phyloP scores from a whole-genome alignment of 2,113 vertebrate genomes.

The Uria aalge region DNA sequence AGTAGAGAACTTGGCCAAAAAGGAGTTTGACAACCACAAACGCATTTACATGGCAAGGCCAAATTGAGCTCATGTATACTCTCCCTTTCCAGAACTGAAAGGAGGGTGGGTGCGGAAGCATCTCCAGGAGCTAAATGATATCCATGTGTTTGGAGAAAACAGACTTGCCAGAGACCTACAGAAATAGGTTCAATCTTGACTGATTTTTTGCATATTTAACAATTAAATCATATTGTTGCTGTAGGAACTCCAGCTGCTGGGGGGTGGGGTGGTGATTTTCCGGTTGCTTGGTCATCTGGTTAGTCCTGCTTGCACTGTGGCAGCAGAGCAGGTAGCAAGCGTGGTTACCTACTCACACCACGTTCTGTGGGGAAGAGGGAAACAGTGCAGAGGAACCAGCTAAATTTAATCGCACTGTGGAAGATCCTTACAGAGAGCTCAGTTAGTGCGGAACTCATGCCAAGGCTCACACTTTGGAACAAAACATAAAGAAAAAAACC shows the following conservation, averaged over 20 bases:
- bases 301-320: background rate
- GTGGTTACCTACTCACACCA: background rate
- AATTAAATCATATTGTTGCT: background rate
- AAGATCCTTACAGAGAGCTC: background rate
- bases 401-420: background rate
- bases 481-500: background rate
- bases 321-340: background rate
- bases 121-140: slow-evolving; percentile 23
- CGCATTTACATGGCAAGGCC: background rate
- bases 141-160: slow-evolving; percentile 16
- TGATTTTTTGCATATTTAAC: background rate
- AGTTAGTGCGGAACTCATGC: background rate
- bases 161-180: background rate
- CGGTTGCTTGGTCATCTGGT: background rate
- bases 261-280: background rate
- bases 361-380: background rate
- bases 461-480: background rate
- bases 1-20: background rate
- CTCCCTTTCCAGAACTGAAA: slow-evolving; percentile 19
- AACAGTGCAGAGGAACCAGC: background rate
- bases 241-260: background rate
- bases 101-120: background rate
- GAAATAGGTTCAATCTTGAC: background rate
- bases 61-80: background rate
- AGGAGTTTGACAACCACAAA: background rate